Conservation (phyloP, 2,113 vertebrate genomes). For the Daphoenositta chrysoptera region DNA sequence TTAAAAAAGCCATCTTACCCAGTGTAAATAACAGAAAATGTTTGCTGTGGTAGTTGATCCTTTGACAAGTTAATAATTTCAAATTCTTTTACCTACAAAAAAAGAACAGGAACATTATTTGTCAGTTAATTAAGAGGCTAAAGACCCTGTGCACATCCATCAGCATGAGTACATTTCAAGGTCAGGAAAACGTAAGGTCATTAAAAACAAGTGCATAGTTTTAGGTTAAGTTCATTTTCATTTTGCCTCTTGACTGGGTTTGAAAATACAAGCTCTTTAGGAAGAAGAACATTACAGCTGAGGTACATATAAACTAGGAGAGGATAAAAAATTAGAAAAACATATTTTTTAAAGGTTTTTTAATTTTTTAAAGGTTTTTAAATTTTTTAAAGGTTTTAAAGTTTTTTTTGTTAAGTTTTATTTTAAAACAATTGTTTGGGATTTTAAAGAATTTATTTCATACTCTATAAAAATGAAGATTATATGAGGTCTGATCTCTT, state of each 20-base stretch:
- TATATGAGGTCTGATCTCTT: not conserved
- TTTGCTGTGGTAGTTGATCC: not conserved
- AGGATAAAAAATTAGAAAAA: conserved; percentile 10
- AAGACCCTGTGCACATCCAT: not conserved
- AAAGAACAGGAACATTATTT: not conserved
- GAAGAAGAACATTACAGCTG: not conserved
- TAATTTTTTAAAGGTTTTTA: not conserved
- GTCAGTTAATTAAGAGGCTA: conserved; percentile 29
- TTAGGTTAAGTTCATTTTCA: not conserved
- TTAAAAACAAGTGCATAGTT: not conserved
- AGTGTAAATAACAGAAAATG: not conserved
- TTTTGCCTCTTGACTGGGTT: not conserved
- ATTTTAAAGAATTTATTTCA: not conserved
- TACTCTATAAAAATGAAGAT: not conserved
- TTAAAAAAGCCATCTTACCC: conserved; percentile 24
- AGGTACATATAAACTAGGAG: not conserved
- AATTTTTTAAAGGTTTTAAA: not conserved
- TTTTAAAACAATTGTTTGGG: not conserved
- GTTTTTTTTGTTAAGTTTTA: not conserved
- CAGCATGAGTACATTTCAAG: not conserved
- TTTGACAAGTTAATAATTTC: conserved; percentile 30
- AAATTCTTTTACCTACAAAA: not conserved
- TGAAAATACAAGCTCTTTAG: not conserved
- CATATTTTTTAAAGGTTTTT: not conserved
- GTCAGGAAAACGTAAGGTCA: not conserved